Percentiles rank a stretch among this genome's conserved stretches.
phyloP scores from a whole-genome alignment of 1,140 invertebrate species.

The Anastrepha ludens region DNA sequence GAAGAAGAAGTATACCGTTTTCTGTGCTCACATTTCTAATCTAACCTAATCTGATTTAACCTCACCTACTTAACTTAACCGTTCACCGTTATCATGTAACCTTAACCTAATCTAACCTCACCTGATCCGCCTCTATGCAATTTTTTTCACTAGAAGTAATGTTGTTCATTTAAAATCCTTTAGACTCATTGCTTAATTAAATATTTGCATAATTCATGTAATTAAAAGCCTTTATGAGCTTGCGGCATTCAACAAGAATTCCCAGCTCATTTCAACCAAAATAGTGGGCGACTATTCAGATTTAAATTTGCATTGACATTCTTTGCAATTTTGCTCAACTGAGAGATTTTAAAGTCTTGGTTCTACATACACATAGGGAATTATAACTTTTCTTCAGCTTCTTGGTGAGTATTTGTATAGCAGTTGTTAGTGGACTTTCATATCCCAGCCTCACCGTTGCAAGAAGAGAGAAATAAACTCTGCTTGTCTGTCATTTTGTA shows the following conservation, averaged over 20 bases:
- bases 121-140: not conserved
- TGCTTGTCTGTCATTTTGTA: slow-evolving; percentile 1
- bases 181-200: not conserved
- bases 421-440: not conserved
- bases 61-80: too few species aligned
- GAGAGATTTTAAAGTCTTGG: not conserved
- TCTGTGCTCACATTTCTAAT: too few species aligned
- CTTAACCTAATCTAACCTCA: too few species aligned
- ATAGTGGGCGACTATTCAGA: not conserved
- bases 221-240: not conserved
- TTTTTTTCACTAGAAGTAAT: not conserved
- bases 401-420: not conserved
- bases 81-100: too few species aligned
- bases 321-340: not conserved
- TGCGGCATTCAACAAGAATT: not conserved
- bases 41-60: too few species aligned
- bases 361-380: not conserved
- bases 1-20: too few species aligned
- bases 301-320: not conserved
- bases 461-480: not conserved
- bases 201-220: not conserved
- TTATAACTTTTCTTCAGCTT: too few species aligned
- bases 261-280: not conserved
- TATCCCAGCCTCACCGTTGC: not conserved
- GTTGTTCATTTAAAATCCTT: not conserved